Percentiles rank a stretch among this genome's conserved stretches.
Conservation (phyloP, 2,888 invertebrate genomes). For the Petrolisthes manimaculis region DNA sequence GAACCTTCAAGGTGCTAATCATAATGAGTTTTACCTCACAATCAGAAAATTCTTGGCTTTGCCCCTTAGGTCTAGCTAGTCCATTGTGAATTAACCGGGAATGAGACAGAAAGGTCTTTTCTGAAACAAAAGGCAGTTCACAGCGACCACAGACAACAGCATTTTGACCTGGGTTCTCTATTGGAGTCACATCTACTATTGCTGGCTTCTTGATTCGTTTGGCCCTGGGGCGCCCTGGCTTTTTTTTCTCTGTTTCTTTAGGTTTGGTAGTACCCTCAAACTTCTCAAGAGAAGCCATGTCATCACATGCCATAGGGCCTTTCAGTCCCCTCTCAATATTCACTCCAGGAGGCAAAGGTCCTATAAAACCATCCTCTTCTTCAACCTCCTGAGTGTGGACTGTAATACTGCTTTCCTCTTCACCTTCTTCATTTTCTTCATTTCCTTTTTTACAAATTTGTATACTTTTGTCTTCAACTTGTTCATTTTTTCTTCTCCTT, state of each 20-base stretch:
- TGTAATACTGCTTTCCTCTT: background rate
- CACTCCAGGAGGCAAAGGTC: background rate
- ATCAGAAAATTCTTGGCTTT: conserved; percentile 52
- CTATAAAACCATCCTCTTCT: background rate
- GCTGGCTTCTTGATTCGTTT: background rate
- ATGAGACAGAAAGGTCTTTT: conserved; percentile 35
- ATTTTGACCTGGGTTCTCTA: background rate
- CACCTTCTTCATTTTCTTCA: background rate
- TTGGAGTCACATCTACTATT: background rate
- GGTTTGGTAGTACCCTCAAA: background rate
- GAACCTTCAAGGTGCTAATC: conserved; percentile 21
- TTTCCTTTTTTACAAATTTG: background rate
- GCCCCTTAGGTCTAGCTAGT: conserved; percentile 45
- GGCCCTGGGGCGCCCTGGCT: background rate
- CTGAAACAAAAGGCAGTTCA: conserved; percentile 15
- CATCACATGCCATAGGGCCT: background rate
- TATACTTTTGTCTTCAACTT: background rate
- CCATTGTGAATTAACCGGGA: conserved; percentile 48
- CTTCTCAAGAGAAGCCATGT: too few species aligned
- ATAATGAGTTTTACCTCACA: conserved; percentile 15
- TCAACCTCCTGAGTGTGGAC: background rate
- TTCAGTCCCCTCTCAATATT: background rate
- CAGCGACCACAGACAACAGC: conserved; percentile 51
- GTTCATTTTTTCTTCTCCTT: too few species aligned
- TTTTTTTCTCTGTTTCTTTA: background rate